Percentiles rank a stretch among this genome's conserved stretches.
These are phyloP conservation scores for Apodemia mormo DNA, from an alignment of 2,888 invertebrate genomes.

Conservation along the genomic window DNA sequence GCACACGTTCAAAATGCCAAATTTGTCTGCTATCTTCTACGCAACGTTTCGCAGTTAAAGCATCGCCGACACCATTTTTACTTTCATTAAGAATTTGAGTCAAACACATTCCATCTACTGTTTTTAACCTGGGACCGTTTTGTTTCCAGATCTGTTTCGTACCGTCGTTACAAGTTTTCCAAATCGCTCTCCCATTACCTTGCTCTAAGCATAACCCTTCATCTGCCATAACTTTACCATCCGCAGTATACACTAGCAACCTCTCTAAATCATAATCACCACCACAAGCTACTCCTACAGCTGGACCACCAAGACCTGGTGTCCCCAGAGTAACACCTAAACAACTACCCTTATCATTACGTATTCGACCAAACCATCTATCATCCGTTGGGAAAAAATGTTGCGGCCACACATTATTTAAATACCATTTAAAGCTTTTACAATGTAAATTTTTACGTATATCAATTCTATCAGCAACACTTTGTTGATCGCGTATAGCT, in stretches of 20 bases:
- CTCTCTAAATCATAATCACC: conserved; percentile 82
- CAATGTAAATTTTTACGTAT: conserved; percentile 88
- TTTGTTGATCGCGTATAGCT: conserved; percentile 80
- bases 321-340: conserved; percentile 64
- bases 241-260: conserved; percentile 86
- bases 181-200: conserved; percentile 84
- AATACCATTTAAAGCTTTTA: conserved; percentile 95
- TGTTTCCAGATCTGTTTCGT: conserved; percentile 87
- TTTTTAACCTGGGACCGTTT: conserved; percentile 64
- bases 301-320: conserved; percentile 87
- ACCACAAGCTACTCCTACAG: conserved; percentile 85
- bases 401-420: conserved; percentile 97
- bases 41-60: conserved; percentile 83
- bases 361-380: conserved; percentile 94
- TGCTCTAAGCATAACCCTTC: conserved; percentile 92
- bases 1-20: conserved; percentile 85
- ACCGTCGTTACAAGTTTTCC: conserved; percentile 86
- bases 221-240: conserved; percentile 91
- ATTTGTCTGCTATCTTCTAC: conserved; percentile 81
- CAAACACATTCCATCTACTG: conserved; percentile 57
- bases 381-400: conserved; percentile 95
- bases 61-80: conserved; percentile 52
- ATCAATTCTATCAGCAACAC: conserved; percentile 83
- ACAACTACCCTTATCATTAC: conserved; percentile 69
- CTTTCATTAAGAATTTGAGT: conserved; percentile 52